Conservation (phyloP, 1,140 invertebrate species). For the Drosophila saltans region DNA sequence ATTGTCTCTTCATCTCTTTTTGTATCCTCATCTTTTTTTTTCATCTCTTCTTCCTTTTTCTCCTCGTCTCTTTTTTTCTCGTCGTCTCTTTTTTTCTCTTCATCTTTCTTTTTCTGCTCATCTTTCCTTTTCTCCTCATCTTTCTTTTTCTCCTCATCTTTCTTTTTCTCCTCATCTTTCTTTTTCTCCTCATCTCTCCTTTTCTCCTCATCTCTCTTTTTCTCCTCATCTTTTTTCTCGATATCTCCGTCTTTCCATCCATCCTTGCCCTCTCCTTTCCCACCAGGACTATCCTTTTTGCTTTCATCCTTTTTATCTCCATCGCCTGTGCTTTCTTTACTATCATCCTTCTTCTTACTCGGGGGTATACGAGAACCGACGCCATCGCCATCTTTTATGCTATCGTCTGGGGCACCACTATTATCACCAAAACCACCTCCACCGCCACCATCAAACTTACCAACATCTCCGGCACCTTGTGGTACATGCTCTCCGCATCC, state of each 20-base stretch:
- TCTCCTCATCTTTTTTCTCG: not conserved
- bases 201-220: not conserved
- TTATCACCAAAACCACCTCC: not conserved
- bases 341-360: not conserved
- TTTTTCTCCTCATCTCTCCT: not conserved
- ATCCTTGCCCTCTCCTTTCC: not conserved
- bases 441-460: constrained; percentile 21
- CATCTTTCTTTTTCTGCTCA: not conserved
- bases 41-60: not conserved
- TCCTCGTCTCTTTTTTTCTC: not conserved
- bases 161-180: too few species aligned
- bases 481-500: constrained; percentile 30
- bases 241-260: not conserved
- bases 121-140: not conserved
- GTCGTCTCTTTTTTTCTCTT: not conserved
- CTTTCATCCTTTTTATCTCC: not conserved
- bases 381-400: not conserved
- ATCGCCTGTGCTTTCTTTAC: not conserved
- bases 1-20: not conserved
- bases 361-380: too few species aligned
- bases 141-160: too few species aligned
- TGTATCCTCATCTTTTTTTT: not conserved
- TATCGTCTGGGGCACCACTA: not conserved
- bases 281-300: not conserved
- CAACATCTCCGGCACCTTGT: constrained; percentile 6